Base-by-base conservation (phyloP, 2,888 invertebrate species). In the Digitonthophagus gazella region DNA sequence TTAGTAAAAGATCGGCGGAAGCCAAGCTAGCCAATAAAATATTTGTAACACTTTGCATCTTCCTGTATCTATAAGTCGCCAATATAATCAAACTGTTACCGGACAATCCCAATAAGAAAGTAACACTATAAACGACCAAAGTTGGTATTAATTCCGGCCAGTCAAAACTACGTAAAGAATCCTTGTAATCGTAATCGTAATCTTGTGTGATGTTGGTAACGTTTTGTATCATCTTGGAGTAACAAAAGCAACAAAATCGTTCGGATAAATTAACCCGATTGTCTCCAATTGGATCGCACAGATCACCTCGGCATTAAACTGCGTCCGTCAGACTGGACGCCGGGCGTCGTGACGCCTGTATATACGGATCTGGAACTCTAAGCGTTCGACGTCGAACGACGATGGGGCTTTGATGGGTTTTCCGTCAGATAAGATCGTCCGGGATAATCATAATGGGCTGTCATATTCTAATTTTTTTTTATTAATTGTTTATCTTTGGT, bases 21-120 rank as follows among this genome's bases (percentile, higher is more conserved):
- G 90, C 90, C 69, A 91, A 82, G 74, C 89, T 89, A 15, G 89
- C 87, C 56, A 91, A 83, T 77, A 91, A 90, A 64, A 90, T 86
- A 78, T 91, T 91, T 18, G 91, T 91, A 58, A 80, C 86, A 75
- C 85, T 88, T 77, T 85, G 85, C 87, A 89, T 87, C 66, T 86
- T 80, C 67, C 85, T 79, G 77, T 85, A 86, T 65, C 84, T 81
- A 55, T 82, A 82, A 55, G 86, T 86, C n/a, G 86, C 86, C 76
- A 86, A 85, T 69, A 88, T 86, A 70, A 88, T 87, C 67, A 88
- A 75, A 71, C 77, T 77, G 73, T 89, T 86, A 73, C 90, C 90
- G 22, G 85, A 82, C 57, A 89, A 81, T 44, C 90, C 90, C 44
- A 89, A 80, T 66, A 88, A 78, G 74, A 90, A 85, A 1, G 89